Conservation (phyloP, 2,797 vertebrate species). For the Sebastes flavidus region DNA sequence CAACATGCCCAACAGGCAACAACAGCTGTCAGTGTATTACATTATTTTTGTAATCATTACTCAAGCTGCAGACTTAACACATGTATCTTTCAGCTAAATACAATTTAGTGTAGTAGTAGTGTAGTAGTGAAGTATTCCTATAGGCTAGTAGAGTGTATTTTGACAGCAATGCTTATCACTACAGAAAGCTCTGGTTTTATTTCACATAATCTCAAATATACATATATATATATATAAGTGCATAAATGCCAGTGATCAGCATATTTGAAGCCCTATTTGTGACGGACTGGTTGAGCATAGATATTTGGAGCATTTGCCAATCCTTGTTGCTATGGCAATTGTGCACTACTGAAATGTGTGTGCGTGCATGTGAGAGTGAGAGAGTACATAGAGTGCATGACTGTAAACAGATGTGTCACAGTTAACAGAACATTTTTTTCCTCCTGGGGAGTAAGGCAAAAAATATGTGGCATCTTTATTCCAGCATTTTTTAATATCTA, state of each 20-base stretch:
- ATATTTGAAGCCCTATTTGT: constrained; percentile 38
- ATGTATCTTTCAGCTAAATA: no score
- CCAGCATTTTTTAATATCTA: neutral
- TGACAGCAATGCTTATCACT: neutral
- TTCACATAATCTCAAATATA: neutral
- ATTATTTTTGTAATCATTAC: neutral
- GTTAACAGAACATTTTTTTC: constrained; percentile 18
- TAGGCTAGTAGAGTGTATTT: neutral
- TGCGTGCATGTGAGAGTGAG: neutral
- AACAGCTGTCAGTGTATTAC: no score
- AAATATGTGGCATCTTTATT: neutral
- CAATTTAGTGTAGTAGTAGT: no score
- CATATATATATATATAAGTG: neutral
- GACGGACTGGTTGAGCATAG: constrained; percentile 43
- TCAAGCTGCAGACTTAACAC: no score
- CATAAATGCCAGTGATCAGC: constrained; percentile 15
- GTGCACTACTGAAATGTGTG: constrained; percentile 50
- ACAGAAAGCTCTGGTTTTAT: neutral
- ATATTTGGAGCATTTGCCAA: constrained; percentile 63
- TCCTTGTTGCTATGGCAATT: constrained; percentile 73
- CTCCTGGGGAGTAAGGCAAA: neutral
- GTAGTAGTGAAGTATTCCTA: no score
- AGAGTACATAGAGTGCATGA: neutral
- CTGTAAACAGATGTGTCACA: constrained; percentile 52
- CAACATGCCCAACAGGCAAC: no score